A percentile compares a stretch with the other conserved stretches of the same genome.
Evolutionary conservation across 1,140 invertebrate genomes (phyloP).

Genomic region (Bombus cullumanus): DNA sequence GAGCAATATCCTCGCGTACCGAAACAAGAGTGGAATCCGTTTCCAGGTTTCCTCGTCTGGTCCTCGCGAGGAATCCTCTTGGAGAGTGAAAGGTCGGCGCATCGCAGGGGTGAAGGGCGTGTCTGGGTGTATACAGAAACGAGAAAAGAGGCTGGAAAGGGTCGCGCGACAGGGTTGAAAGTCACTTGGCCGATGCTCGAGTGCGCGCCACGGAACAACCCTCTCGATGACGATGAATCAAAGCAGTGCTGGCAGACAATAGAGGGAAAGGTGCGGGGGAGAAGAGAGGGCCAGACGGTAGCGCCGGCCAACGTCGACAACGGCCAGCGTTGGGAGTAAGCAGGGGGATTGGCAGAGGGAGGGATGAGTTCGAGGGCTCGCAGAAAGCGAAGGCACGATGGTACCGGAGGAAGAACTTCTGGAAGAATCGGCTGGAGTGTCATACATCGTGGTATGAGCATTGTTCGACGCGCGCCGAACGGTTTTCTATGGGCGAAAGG

Average conservation of each 20-base stretch:
- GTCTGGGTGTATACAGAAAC: constrained; percentile 36
- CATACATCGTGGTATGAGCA: constrained; percentile 49
- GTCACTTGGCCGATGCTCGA: constrained; percentile 71
- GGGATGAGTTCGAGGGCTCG: constrained; percentile 48
- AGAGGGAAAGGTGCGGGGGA: constrained; percentile 22
- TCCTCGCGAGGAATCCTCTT: background rate
- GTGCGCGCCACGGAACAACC: constrained; percentile 63
- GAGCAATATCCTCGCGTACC: background rate
- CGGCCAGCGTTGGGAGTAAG: background rate
- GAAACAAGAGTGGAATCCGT: background rate
- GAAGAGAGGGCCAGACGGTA: constrained; percentile 27
- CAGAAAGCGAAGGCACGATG: constrained; percentile 20
- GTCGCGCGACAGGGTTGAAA: constrained; percentile 66
- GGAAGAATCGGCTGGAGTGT: constrained; percentile 52
- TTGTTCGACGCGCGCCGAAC: constrained; percentile 50
- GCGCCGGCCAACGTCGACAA: constrained; percentile 20
- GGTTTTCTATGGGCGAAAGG: constrained; percentile 45
- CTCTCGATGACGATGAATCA: constrained; percentile 78
- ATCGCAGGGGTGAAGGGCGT: constrained; percentile 4
- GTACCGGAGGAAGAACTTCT: constrained; percentile 34
- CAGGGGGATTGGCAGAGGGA: too few relatives aligned
- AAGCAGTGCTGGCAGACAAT: constrained; percentile 70
- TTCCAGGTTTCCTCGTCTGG: background rate
- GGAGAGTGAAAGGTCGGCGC: background rate
- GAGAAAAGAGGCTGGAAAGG: constrained; percentile 61